Base-by-base conservation (phyloP, 1,140 invertebrate genomes). In the Nymphalis io region DNA sequence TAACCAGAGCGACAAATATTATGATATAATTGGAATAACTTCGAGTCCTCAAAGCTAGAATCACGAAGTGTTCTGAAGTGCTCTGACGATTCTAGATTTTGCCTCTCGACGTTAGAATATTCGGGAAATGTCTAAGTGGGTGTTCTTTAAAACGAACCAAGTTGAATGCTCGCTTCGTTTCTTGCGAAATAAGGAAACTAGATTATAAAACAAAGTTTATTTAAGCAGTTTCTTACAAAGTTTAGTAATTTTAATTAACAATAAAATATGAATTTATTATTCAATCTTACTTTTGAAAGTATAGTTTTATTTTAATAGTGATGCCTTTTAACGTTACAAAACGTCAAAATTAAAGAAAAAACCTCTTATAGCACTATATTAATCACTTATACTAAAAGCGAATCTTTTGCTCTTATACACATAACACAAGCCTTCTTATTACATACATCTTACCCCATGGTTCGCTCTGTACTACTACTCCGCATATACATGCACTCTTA, bases 11-110 rank as follows among this genome's bases (percentile, higher is more conserved):
- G 27, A 33, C 27, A 33, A 33, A 10, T 44, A 44, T 3, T 44
- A 33, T 44, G 12, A 44, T n/a, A n/a, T 44, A 44, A 44, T 44
- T 44, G 40, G 40, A 44, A 44, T 44, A 44, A n/a, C 40, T 44
- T 44, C 2, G n/a, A 44, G 40, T 44, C 40, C 12, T n/a, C 13
- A n/a, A 44, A 44, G 11, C n/a, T 44, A 44, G 40, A 44, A 44
- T 44, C n/a, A 44, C 40, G 13, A n/a, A 44, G 40, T 44, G 40
- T 44, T n/a, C 13, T n/a, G 40, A 11, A 44, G 40, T 44, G 12
- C 40, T 44, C 40, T 15, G 40, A 44, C 12, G n/a, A 44, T 44
- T n/a, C 40, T 44, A 44, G 40, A 44, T 44, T 44, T 44, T n/a
- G n/a, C 27, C 27, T 15, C 13, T 44, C 40, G 40, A 44, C 40